phyloP scores from a whole-genome alignment of 1,140 invertebrate species.

The Drosophila persimilis region DNA sequence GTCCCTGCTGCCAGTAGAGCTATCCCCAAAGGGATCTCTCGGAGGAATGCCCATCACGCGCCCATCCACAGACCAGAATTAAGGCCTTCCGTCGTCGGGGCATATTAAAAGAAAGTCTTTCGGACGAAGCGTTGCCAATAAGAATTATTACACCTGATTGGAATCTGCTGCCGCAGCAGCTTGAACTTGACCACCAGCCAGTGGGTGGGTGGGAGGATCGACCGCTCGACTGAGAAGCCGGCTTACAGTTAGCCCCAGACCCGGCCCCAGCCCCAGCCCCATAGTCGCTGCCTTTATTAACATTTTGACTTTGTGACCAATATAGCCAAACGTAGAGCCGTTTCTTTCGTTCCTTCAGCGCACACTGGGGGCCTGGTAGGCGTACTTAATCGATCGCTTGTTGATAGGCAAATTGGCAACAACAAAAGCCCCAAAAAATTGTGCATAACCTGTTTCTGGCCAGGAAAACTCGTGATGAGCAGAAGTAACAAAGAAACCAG shows the following conservation, averaged over 20 bases:
- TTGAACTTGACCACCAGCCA: conserved; percentile 73
- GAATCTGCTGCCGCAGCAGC: conserved; percentile 65
- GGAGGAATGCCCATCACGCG: background rate
- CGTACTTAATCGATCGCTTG: conserved; percentile 82
- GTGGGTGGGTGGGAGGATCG: conserved; percentile 71
- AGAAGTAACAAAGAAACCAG: conserved; percentile 24
- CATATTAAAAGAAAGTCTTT: conserved; percentile 79
- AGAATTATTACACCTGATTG: conserved; percentile 83
- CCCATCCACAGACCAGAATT: conserved; percentile 10
- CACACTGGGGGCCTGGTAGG: conserved; percentile 61
- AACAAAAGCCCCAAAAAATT: conserved; percentile 16
- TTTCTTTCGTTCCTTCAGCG: conserved; percentile 9
- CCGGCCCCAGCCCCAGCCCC: conserved; percentile 13
- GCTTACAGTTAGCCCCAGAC: conserved; percentile 27
- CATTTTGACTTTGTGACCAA: conserved; percentile 82
- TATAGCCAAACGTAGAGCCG: conserved; percentile 50
- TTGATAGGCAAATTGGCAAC: conserved; percentile 83
- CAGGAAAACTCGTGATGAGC: conserved; percentile 77
- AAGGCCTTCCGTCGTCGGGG: conserved; percentile 48
- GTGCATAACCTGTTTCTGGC: conserved; percentile 69
- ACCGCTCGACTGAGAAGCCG: conserved; percentile 4
- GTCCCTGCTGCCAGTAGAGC: background rate
- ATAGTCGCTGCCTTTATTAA: conserved; percentile 74
- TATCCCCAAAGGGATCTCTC: background rate
- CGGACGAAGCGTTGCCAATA: conserved; percentile 80